Conservation (phyloP, 1,140 invertebrate species). For the Zophobas atratus region DNA sequence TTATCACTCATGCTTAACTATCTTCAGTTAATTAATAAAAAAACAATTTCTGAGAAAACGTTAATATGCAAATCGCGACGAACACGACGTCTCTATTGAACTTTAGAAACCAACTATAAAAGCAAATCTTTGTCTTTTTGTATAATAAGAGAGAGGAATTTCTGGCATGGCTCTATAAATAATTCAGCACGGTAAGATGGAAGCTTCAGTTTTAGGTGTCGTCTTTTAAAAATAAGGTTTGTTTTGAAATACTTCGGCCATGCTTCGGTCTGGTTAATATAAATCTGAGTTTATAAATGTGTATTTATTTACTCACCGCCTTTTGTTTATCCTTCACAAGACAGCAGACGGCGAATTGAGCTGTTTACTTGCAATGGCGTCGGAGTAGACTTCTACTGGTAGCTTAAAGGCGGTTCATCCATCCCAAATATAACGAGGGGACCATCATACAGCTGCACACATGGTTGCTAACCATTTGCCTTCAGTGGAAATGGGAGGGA, state of each 20-base stretch:
- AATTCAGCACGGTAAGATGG: neutral
- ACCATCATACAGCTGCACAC: constrained; percentile 19
- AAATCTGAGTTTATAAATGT: constrained; percentile 51
- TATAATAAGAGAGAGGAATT: too few species aligned
- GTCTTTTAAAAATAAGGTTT: constrained; percentile 19
- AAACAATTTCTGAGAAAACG: too few species aligned
- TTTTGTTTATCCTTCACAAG: constrained; percentile 53
- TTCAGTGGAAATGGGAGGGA: constrained; percentile 37
- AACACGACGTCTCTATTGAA: neutral
- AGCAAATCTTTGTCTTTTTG: too few species aligned
- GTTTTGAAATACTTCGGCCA: constrained; percentile 45
- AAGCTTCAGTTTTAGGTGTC: neutral
- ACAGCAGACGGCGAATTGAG: constrained; percentile 45
- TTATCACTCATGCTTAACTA: neutral
- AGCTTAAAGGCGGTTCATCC: constrained; percentile 43
- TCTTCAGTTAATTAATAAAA: too few species aligned
- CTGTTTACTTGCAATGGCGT: constrained; percentile 52
- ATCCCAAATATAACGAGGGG: constrained; percentile 46
- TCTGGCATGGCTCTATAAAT: too few species aligned
- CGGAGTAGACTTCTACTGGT: constrained; percentile 49
- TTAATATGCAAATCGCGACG: too few species aligned
- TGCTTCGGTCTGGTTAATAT: constrained; percentile 51
- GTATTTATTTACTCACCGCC: constrained; percentile 51
- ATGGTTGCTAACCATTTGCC: constrained; percentile 16
- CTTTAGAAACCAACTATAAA: too few species aligned